Evolutionary conservation across 1,140 invertebrate genomes (phyloP).

Genomic region (Acromyrmex echinatior): DNA sequence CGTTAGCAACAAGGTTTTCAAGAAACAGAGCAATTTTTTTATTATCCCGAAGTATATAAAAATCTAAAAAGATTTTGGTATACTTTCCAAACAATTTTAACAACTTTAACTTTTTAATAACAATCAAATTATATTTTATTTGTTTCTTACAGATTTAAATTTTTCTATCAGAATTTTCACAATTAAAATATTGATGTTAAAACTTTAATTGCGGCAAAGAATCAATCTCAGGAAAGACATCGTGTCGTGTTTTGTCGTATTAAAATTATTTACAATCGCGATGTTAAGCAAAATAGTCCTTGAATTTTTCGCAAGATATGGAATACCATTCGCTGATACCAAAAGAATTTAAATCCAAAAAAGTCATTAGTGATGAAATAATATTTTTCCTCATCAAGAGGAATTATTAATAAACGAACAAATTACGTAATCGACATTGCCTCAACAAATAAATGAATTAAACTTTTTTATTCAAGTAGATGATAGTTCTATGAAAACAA

Average conservation of each 20-base stretch:
- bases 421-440: slow-evolving; percentile 82
- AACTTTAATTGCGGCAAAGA: neutral
- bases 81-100: no score
- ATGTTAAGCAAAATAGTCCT: neutral
- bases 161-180: no score
- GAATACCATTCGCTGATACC: neutral
- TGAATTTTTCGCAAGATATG: neutral
- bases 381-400: slow-evolving; percentile 58
- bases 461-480: slow-evolving; percentile 71
- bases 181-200: no score
- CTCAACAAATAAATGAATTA: slow-evolving; percentile 81
- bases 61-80: no score
- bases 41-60: no score
- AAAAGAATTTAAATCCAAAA: slow-evolving; percentile 61
- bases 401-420: slow-evolving; percentile 84
- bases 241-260: neutral
- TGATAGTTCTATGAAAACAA: slow-evolving; percentile 46
- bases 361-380: slow-evolving; percentile 69
- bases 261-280: neutral
- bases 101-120: no score
- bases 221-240: neutral
- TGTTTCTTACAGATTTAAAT: no score
- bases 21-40: no score
- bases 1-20: no score
- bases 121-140: no score